These are phyloP conservation scores for Papilio aristodemus DNA, from an alignment of 1,140 invertebrate genomes.

Conservation along the genomic window DNA sequence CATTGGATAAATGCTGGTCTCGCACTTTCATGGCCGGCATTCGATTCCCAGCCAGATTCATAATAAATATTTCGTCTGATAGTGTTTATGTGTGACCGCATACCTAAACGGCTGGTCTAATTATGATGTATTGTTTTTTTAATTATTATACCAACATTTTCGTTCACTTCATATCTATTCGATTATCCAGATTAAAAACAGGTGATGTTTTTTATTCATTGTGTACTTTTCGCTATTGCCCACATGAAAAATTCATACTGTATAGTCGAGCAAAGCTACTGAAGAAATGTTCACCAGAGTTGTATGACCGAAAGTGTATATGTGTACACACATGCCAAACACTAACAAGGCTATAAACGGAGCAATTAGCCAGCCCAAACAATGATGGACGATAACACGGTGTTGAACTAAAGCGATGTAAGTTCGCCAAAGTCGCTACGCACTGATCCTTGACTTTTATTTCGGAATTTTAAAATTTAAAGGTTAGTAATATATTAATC, in stretches of 20 bases:
- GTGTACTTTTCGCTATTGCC: no score
- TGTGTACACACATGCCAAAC: neutral
- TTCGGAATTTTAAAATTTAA: neutral
- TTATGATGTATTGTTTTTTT: no score
- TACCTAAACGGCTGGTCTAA: no score
- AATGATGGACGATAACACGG: slow-evolving; percentile 16
- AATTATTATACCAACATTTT: no score
- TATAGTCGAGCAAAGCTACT: neutral
- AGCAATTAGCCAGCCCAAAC: slow-evolving; percentile 19
- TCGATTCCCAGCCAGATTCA: neutral
- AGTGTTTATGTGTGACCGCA: no score
- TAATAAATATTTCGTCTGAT: no score
- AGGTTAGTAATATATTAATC: neutral
- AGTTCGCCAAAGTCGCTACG: neutral
- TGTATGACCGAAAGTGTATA: neutral
- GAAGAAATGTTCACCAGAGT: neutral
- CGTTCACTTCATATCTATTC: no score
- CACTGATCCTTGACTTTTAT: no score
- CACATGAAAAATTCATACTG: no score
- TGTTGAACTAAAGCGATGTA: slow-evolving; percentile 20
- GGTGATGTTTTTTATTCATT: no score
- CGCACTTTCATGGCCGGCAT: neutral
- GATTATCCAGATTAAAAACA: no score
- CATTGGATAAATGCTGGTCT: neutral
- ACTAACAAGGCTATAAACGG: slow-evolving; percentile 29